Percentiles rank a stretch among this genome's conserved stretches.
phyloP scores from a whole-genome alignment of 2,888 invertebrate species.

The Phoenoteleia sp. region DNA sequence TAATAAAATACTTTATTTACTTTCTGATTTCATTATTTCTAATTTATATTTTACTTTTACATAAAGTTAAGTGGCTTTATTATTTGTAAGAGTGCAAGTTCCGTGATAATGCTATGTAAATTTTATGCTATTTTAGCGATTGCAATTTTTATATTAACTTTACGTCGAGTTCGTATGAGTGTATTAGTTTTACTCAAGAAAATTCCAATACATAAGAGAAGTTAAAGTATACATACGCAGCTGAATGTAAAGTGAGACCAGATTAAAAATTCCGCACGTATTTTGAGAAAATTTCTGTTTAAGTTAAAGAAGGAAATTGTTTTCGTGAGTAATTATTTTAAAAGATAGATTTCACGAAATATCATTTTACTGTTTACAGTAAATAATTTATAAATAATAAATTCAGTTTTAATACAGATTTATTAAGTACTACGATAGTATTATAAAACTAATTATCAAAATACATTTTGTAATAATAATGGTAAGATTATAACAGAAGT shows the following conservation, averaged over 20 bases:
- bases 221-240: neutral
- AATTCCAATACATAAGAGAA: slow-evolving; percentile 32
- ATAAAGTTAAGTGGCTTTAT: too few species aligned
- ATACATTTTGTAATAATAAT: too few species aligned
- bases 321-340: too few species aligned
- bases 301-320: neutral
- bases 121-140: neutral
- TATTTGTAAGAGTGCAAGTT: neutral
- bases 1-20: neutral
- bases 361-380: too few species aligned
- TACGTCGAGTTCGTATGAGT: slow-evolving; percentile 3
- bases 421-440: too few species aligned
- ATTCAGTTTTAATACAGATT: too few species aligned
- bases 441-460: too few species aligned
- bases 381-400: too few species aligned
- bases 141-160: slow-evolving; percentile 17
- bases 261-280: slow-evolving; percentile 31
- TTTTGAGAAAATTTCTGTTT: neutral
- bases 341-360: too few species aligned
- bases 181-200: slow-evolving; percentile 31
- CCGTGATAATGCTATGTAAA: neutral
- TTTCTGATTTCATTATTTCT: neutral
- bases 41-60: neutral
- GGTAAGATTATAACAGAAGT: too few species aligned
- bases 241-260: slow-evolving; percentile 11